Percentiles rank a stretch among this genome's conserved stretches.
Evolutionary conservation across 2,888 invertebrate genomes (phyloP).

Genomic region (Helicoverpa assulta): DNA sequence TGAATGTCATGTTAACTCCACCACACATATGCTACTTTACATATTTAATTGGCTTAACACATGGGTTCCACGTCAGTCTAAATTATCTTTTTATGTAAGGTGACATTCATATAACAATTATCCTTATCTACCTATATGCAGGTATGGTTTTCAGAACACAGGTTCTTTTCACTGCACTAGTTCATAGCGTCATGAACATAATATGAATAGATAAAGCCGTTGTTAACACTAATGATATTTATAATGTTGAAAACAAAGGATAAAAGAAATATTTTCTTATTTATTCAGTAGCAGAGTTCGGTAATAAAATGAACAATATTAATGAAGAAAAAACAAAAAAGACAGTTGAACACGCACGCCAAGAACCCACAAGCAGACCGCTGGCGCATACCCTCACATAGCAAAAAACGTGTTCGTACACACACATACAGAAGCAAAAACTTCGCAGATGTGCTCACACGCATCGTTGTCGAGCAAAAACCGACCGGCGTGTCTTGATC

Average conservation of each 20-base stretch:
- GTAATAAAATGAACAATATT: slow-evolving; percentile 72
- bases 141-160: slow-evolving; percentile 23
- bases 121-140: slow-evolving; percentile 14
- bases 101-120: slow-evolving; percentile 35
- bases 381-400: slow-evolving; percentile 70
- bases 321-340: slow-evolving; percentile 72
- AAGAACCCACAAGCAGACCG: slow-evolving; percentile 71
- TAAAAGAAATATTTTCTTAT: slow-evolving; percentile 50
- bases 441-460: slow-evolving; percentile 86
- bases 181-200: slow-evolving; percentile 16
- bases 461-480: slow-evolving; percentile 80
- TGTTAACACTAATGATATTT: slow-evolving; percentile 30
- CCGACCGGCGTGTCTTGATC: slow-evolving; percentile 72
- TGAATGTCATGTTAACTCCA: slow-evolving; percentile 30
- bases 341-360: slow-evolving; percentile 73
- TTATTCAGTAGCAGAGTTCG: slow-evolving; percentile 63
- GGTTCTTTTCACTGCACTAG: slow-evolving; percentile 21
- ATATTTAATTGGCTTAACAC: neutral
- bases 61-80: slow-evolving; percentile 18
- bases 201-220: slow-evolving; percentile 18
- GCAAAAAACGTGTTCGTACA: slow-evolving; percentile 73
- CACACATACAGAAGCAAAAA: slow-evolving; percentile 76
- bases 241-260: slow-evolving; percentile 41
- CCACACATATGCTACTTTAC: neutral
- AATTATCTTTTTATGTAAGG: slow-evolving; percentile 30